These are phyloP conservation scores for Drosophila neocordata DNA, from an alignment of 1,140 invertebrate genomes.

Conservation along the genomic window DNA sequence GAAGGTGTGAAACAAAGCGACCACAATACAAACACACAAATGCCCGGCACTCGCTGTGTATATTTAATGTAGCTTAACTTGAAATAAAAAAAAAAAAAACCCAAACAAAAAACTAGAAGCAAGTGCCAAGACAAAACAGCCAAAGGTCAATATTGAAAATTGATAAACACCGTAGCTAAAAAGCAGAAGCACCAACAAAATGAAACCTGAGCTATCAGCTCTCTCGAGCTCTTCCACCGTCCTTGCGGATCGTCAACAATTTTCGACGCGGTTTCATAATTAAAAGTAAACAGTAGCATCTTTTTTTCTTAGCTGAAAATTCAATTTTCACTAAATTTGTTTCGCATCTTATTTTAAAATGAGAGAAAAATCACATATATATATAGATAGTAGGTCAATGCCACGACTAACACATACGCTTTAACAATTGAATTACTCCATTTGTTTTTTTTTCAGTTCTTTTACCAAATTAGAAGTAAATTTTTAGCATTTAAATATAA, in stretches of 20 bases:
- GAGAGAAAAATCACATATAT: slow-evolving; percentile 19
- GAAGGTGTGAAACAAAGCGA: slow-evolving; percentile 60
- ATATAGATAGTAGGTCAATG: neutral
- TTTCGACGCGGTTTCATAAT: slow-evolving; percentile 65
- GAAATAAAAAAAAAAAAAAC: slow-evolving; percentile 51
- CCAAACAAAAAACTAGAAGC: slow-evolving; percentile 36
- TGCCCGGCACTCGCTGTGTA: slow-evolving; percentile 37
- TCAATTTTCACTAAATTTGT: slow-evolving; percentile 64
- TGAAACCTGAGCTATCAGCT: slow-evolving; percentile 55
- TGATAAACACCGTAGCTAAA: slow-evolving; percentile 62
- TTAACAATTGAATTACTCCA: no score
- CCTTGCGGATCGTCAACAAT: slow-evolving; percentile 19
- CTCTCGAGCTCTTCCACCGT: slow-evolving; percentile 20
- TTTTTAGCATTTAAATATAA: no score
- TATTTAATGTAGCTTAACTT: slow-evolving; percentile 69
- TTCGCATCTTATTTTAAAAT: slow-evolving; percentile 48
- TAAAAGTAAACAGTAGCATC: slow-evolving; percentile 70
- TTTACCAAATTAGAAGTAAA: no score
- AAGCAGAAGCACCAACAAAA: slow-evolving; percentile 33
- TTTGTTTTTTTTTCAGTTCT: no score
- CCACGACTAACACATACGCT: neutral
- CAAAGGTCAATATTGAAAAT: slow-evolving; percentile 80
- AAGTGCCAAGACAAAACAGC: slow-evolving; percentile 55
- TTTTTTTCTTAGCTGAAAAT: slow-evolving; percentile 44
- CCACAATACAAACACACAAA: slow-evolving; percentile 58